Percentiles rank a stretch among this genome's conserved stretches.
phyloP scores from a whole-genome alignment of 2,888 invertebrate genomes.

The Latrodectus hesperus region DNA sequence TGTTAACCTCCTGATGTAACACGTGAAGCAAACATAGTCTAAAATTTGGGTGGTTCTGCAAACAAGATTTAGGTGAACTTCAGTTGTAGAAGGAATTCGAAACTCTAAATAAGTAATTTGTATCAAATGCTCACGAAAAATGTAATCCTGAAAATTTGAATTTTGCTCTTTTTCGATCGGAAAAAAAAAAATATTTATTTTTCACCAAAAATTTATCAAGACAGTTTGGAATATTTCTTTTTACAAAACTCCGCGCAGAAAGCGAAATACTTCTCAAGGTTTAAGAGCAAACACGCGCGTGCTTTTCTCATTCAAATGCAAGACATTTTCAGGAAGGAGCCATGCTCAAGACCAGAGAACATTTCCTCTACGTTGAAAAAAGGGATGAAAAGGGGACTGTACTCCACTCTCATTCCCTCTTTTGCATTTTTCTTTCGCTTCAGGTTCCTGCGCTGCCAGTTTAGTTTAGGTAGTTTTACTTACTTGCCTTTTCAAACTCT shows the following conservation, averaged over 20 bases:
- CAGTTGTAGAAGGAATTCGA: too few relatives aligned
- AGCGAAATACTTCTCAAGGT: neutral
- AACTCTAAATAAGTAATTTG: too few relatives aligned
- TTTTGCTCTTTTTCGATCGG: neutral
- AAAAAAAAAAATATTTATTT: neutral
- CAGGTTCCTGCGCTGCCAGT: conserved; percentile 6
- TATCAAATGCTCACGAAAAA: too few relatives aligned
- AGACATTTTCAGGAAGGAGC: conserved; percentile 7
- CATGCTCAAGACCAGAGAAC: conserved; percentile 22
- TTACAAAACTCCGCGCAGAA: neutral
- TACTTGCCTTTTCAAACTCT: neutral
- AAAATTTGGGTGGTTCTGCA: too few relatives aligned
- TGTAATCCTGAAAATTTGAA: too few relatives aligned
- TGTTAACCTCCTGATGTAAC: too few relatives aligned
- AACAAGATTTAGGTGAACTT: too few relatives aligned
- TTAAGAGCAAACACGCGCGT: neutral
- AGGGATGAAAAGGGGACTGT: neutral
- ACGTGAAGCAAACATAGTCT: too few relatives aligned
- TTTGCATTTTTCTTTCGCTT: neutral
- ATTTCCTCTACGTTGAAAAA: neutral
- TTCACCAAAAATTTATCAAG: neutral
- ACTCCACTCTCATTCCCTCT: neutral
- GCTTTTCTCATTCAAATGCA: conserved; percentile 27
- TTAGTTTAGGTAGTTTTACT: conserved; percentile 25
- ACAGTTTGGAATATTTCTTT: neutral